Conservation (phyloP, 1,140 invertebrate genomes). For the Orius laevigatus region DNA sequence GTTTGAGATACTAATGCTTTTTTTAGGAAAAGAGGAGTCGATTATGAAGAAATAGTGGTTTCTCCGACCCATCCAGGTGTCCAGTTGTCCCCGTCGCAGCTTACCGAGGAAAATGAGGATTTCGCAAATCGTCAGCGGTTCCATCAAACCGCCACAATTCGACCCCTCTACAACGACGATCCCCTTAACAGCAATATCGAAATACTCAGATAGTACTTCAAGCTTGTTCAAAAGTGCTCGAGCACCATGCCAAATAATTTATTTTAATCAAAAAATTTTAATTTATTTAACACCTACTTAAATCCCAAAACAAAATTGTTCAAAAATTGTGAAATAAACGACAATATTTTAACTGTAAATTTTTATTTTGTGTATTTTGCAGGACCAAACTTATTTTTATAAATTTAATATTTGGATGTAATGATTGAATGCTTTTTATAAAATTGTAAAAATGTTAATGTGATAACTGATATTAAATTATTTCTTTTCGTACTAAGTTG, state of each 20-base stretch:
- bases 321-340: neutral
- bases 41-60: conserved; percentile 81
- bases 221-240: neutral
- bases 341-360: neutral
- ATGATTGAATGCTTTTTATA: no score
- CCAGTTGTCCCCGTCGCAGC: conserved; percentile 60
- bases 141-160: conserved; percentile 74
- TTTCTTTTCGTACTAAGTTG: no score
- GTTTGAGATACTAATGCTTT: neutral
- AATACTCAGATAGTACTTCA: conserved; percentile 16
- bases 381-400: no score
- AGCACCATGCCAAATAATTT: neutral
- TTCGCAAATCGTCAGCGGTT: conserved; percentile 78
- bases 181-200: conserved; percentile 13
- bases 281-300: neutral
- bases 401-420: no score
- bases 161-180: conserved; percentile 10
- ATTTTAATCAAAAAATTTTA: neutral
- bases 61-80: conserved; percentile 70
- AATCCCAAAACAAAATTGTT: neutral
- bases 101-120: conserved; percentile 91
- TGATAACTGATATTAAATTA: no score
- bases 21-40: conserved; percentile 49
- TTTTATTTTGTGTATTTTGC: no score
- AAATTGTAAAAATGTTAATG: no score